A percentile compares a stretch with the other conserved stretches of the same genome.
Conservation (phyloP, 2,113 vertebrate species). For the Bos indicus region DNA sequence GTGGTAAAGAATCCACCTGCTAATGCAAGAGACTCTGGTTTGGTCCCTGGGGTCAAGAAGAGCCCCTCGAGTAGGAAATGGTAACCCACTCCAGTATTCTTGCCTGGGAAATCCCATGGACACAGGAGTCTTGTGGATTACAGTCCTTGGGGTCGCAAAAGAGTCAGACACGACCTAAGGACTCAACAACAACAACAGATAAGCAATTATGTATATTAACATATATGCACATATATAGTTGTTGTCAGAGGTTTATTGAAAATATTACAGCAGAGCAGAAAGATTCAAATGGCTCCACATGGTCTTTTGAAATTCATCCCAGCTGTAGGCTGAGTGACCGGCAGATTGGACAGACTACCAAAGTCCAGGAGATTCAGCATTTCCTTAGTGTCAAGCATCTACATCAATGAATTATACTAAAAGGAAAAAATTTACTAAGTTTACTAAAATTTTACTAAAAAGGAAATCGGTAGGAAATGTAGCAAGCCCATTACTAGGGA, state of each 20-base stretch:
- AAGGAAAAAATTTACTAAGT: not conserved
- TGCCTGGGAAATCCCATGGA: not conserved
- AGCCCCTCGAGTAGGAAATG: not conserved
- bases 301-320: not conserved
- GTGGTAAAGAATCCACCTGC: not conserved
- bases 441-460: not conserved
- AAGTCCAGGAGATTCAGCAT: not conserved
- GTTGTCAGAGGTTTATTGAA: not conserved
- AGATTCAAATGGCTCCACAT: not conserved
- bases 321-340: not conserved
- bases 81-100: not conserved
- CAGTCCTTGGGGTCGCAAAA: not conserved
- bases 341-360: not conserved
- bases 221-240: not conserved
- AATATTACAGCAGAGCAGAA: not conserved
- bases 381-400: not conserved
- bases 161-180: not conserved
- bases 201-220: not conserved
- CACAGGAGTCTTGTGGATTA: not conserved
- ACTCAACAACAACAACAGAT: not conserved
- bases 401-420: not conserved
- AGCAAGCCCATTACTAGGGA: not conserved
- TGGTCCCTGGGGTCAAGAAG: not conserved
- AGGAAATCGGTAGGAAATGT: not conserved
- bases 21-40: not conserved